Evolutionary conservation across 2,888 invertebrate species (phyloP).

Genomic region (Lissocephala sabroskyi): DNA sequence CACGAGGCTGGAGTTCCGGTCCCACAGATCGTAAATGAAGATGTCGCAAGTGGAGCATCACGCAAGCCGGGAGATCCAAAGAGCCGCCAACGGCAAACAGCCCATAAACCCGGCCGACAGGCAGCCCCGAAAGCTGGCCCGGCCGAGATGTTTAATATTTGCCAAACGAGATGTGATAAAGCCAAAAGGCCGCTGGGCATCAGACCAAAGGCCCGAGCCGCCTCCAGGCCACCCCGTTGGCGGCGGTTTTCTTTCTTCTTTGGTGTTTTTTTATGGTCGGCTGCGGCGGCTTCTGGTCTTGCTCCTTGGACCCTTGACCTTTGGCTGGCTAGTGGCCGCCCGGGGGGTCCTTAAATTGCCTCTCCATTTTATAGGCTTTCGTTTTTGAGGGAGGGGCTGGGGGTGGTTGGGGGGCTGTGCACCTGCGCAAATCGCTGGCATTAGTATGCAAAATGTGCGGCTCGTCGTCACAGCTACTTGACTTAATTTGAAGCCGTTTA

Average conservation of each 20-base stretch:
- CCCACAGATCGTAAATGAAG: conserved; percentile 34
- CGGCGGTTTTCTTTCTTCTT: neutral
- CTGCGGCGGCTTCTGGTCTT: conserved; percentile 13
- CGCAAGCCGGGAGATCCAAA: conserved; percentile 42
- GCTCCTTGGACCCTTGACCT: no score
- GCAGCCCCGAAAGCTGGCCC: conserved; percentile 47
- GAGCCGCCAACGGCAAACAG: conserved; percentile 49
- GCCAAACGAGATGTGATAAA: conserved; percentile 48
- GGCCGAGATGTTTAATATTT: conserved; percentile 53
- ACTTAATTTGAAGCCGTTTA: conserved; percentile 61
- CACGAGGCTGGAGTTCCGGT: conserved; percentile 60
- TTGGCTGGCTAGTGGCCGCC: no score
- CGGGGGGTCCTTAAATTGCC: no score
- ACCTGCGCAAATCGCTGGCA: conserved; percentile 43
- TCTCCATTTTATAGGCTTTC: no score
- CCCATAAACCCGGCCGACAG: no score
- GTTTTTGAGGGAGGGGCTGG: no score
- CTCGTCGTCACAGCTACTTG: conserved; percentile 46
- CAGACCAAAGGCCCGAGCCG: conserved; percentile 13
- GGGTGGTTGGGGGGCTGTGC: no score
- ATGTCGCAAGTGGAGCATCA: conserved; percentile 50
- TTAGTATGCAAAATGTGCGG: conserved; percentile 58
- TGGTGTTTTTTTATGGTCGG: neutral
- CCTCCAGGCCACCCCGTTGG: neutral
- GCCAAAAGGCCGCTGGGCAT: conserved; percentile 11